These are phyloP conservation scores for Amorpha juglandis DNA, from an alignment of 2,888 invertebrate genomes.

Conservation along the genomic window DNA sequence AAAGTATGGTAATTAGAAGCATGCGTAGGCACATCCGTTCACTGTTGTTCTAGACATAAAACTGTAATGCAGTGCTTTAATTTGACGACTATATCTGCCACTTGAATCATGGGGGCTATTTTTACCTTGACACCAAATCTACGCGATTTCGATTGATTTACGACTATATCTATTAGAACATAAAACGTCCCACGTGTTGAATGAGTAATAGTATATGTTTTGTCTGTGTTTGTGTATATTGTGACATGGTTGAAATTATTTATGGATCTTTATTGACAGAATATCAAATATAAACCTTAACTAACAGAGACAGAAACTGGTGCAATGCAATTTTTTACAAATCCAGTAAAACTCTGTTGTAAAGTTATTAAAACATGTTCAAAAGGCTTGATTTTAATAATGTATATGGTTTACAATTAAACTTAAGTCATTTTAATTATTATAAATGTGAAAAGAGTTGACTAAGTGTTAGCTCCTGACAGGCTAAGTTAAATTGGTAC, in stretches of 20 bases:
- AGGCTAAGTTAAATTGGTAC: conserved; percentile 10
- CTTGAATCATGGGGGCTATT: conserved; percentile 1
- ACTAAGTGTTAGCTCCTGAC: neutral
- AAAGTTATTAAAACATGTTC: too few relatives aligned
- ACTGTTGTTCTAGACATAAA: conserved; percentile 37
- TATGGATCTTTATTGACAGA: neutral
- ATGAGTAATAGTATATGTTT: conserved; percentile 8
- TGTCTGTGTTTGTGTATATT: neutral
- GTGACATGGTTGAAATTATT: neutral
- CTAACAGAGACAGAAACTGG: too few relatives aligned
- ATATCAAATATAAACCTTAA: too few relatives aligned
- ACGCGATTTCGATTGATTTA: conserved; percentile 15
- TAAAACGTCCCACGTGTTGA: conserved; percentile 16
- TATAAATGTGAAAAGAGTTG: neutral
- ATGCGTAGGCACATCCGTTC: conserved; percentile 31
- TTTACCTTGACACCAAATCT: conserved; percentile 10
- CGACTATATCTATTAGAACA: conserved; percentile 7
- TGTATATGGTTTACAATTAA: too few relatives aligned
- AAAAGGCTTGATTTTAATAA: too few relatives aligned
- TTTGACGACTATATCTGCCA: conserved; percentile 10
- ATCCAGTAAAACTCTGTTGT: too few relatives aligned
- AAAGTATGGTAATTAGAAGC: conserved; percentile 37
- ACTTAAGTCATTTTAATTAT: neutral
- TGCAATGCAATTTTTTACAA: neutral
- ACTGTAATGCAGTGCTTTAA: conserved; percentile 22